Base-by-base conservation (phyloP, 1,140 invertebrate species). In the Drosophila seguyi region DNA sequence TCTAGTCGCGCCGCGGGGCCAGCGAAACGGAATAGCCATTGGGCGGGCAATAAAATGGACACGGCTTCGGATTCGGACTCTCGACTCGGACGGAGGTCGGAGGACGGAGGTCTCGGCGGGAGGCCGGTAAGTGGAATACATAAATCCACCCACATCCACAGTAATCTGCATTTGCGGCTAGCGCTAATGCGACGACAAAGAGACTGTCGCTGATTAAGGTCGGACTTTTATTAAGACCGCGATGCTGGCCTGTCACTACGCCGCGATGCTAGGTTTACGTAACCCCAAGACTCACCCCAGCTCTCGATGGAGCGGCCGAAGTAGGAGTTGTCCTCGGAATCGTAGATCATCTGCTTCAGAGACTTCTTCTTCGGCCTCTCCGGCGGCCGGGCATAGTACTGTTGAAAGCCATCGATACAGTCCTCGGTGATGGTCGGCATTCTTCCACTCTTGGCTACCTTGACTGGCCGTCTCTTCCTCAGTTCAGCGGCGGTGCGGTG, bases 271-370 rank as follows among this genome's bases (percentile, higher is more conserved):
- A 34, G 11, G 18, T 65, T 91, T 75, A 79, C 81, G 81, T 79
- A 83, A 83, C 36, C 20, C 34, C 31, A 68, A 55, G 14, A 62
- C 95, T 96, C 93, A 96, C 95, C 95, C 96, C 96, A 96, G 90
- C 95, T 96, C 14, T 94, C 92, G 27, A 93, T 94, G 8, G 95
- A 96, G 65, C 96, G 93, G 20, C 96, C 96, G 41, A 95, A 94
- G 82, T 96, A 94, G 80, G 94, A 93, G 79, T 94, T 95, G 4
- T 94, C 95, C 81, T 95, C 94, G 0, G 94, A 93, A 92, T 96
- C 95, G 94, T 95, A 96, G 22, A 97, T 79, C 92, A 96, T 96
- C 73, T 94, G 92, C 79, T 94, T 94, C 41, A 95, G 92, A 65
- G 93, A 94, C 78, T 96, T 93, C 77, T 94, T 94, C 57, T 93